These are phyloP conservation scores for Halyomorpha halys DNA, from an alignment of 1,140 invertebrate genomes.

Conservation along the genomic window DNA sequence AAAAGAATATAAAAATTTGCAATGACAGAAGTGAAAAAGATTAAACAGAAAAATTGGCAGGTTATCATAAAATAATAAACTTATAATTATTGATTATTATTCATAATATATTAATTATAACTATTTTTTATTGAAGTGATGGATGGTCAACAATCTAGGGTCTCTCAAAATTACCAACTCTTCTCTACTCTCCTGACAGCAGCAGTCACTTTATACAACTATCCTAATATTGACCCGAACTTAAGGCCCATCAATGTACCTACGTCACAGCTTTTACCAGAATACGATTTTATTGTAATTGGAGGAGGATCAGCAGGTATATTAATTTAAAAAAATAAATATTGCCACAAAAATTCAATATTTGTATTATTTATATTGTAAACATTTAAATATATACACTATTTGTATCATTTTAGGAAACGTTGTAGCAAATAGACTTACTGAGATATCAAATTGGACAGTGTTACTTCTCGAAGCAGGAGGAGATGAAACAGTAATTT, in stretches of 20 bases:
- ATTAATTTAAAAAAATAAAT: too few species aligned
- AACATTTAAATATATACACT: conserved; percentile 27
- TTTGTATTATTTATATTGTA: too few species aligned
- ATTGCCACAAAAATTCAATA: too few species aligned
- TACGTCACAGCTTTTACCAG: conserved; percentile 41
- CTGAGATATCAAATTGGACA: conserved; percentile 65
- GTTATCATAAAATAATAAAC: too few species aligned
- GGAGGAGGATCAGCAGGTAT: conserved; percentile 85
- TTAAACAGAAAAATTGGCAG: too few species aligned
- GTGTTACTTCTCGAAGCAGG: conserved; percentile 81
- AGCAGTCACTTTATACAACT: conserved; percentile 68
- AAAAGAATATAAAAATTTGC: too few species aligned
- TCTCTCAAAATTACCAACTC: neutral
- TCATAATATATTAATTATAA: too few species aligned
- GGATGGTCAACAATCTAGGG: neutral
- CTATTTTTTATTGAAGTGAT: neutral
- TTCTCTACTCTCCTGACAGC: conserved; percentile 53
- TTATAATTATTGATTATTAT: too few species aligned
- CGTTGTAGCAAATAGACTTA: conserved; percentile 74
- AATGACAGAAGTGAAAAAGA: too few species aligned
- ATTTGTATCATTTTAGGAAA: conserved; percentile 43
- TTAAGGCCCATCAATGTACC: conserved; percentile 47
- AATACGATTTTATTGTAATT: conserved; percentile 79
- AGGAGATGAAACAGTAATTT: conserved; percentile 77
- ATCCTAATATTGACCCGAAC: conserved; percentile 70